Evolutionary conservation across 2,888 invertebrate genomes (phyloP), one percentile per base, ranked within the genome.

Genomic region (Pseudoips prasinana): DNA sequence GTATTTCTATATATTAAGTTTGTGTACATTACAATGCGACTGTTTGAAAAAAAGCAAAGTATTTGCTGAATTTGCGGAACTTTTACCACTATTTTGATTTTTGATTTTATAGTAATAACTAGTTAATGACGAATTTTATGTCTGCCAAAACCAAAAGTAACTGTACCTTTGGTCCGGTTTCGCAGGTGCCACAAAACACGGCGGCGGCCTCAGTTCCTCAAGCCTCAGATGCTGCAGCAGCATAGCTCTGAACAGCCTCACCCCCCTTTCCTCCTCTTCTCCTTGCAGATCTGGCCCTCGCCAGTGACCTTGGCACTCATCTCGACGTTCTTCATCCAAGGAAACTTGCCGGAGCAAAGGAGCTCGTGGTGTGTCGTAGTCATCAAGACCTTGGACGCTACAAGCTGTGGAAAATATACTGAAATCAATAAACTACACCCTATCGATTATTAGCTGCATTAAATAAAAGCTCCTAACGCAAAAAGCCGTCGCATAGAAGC

Each of bases 271-370:
- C 10, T 85, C 85, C 31, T 87, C 89, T 14, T 87, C 86, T 0
- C 83, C 89, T 29, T 77, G 81, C 3, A 84, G 64, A 9, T 78
- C 76, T 0, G 74, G 67, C 0, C 83, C 80, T 26, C 75, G 57
- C 80, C 89, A 90, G 48, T 90, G 90, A 0, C 89, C 90, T 34
- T 79, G 89, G 43, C 84, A 90, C 57, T 87, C 88, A 33, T 88
- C 88, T 0, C 82, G 72, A 0, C 89, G 60, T 43, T 89, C 89
- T 41, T 89, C 89, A 10, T 89, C 89, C 10, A 89, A 41, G 1
- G 89, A 89, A 0, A 89, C 80, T 45, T 89, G 89, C 0, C 89
- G 77, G 0, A 75, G 73, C 0, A 89, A 66, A 0, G 89, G 89
- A 0, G 89, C 88, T 37, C 89, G 58, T 0, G 85, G 86, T 0